Base-by-base conservation (phyloP, 2,797 vertebrate species). In the Paramormyrops hopkinsi region DNA sequence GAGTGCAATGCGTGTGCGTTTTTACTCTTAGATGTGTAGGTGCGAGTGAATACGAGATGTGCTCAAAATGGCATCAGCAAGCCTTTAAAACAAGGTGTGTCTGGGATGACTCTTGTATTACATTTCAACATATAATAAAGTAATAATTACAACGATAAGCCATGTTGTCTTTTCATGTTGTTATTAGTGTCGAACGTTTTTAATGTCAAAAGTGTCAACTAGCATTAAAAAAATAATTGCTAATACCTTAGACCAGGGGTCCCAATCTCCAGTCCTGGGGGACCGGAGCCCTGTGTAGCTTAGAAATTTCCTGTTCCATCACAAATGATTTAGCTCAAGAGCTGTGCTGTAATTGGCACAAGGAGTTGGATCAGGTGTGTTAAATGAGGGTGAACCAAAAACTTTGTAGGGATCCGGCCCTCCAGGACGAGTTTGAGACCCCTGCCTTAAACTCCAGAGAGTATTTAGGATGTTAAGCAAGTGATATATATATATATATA, bases 81-180 rank as follows among this genome's bases (percentile, higher is more conserved):
- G 76, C 69, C 65, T 88, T 89, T 88, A 82, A 73, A 86, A 88
- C 48, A 37, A 87, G 7, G 46, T 88, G 79, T 62, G 41, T 85
- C 14, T 73, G 87, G 82, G 50, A 86, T 65, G 87, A 83, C 29
- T 89, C 85, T 86, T 90, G 82, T 88, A 88, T 54, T 86, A 73
- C 69, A 90, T 85, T 85, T 59, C n/a, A 86, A 88, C 12, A 83
- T 88, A 90, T 88, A 90, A 90, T 90, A 88, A 90, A 89, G 54
- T 76, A 59, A 90, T 90, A 88, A 51, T 51, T 90, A 37, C 89
- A 90, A 88, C 8, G 25, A 85, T 44, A 3, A 83, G 88, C 25
- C 33, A 2, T 41, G 73, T 4, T 88, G 50, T 82, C 11, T 19
- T 54, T 83, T 88, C 12, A 17, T 41, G 37, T 88, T 54, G 14